Evolutionary conservation across 2,797 vertebrate genomes (phyloP).

Genomic region (Sitta carolinensis): DNA sequence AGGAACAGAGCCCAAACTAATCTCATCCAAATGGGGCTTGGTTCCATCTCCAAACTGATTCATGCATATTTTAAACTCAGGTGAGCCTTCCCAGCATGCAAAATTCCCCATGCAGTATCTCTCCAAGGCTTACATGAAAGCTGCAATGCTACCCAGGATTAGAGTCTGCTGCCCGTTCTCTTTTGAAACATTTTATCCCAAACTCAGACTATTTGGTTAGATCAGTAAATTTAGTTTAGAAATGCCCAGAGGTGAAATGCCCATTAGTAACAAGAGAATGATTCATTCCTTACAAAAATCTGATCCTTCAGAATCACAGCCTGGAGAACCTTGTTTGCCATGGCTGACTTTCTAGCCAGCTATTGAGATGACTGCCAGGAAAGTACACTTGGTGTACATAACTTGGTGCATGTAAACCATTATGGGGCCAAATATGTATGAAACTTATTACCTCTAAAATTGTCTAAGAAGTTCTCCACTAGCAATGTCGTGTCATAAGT

Average conservation of each 20-base stretch:
- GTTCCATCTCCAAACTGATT: not conserved
- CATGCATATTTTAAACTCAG: not conserved
- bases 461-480: not conserved
- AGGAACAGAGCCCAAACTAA: not conserved
- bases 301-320: not conserved
- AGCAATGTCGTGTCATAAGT: not conserved
- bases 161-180: not conserved
- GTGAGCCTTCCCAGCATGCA: not conserved
- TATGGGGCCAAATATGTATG: not conserved
- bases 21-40: not conserved
- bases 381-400: not conserved
- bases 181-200: not conserved
- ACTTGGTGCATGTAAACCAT: not conserved
- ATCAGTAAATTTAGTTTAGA: not conserved
- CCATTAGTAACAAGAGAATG: not conserved
- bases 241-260: not conserved
- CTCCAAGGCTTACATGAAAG: not conserved
- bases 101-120: not conserved
- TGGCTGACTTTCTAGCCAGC: not conserved
- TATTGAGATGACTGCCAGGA: not conserved
- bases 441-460: not conserved
- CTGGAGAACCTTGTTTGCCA: not conserved
- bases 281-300: not conserved
- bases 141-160: not conserved
- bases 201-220: not conserved